Evolutionary conservation across 2,113 vertebrate species (phyloP), one percentile per base, ranked within the genome.

Genomic region (Syrmaticus mikado): DNA sequence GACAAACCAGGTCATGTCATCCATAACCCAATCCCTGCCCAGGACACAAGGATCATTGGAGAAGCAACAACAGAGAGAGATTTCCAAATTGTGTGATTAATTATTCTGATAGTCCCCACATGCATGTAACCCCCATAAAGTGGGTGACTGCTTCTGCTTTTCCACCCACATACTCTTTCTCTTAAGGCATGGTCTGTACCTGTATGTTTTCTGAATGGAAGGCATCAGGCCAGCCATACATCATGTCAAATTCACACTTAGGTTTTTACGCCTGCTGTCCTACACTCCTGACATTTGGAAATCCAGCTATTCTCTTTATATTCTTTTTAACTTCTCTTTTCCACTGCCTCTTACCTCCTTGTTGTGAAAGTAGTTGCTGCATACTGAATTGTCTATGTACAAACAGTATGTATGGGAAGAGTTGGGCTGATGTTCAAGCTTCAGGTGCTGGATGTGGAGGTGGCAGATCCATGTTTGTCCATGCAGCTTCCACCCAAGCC

Each of bases 131-230:
- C 27, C 40, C 24, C 50, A 43, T 55, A 32, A 68, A 52, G 25
- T n/a, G 27, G 40, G 16, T 16, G 80, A 38, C 4, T 13, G 10
- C 40, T 65, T 55, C 65, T n/a, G 15, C n/a, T 6, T 15, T 60
- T 28, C 30, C 18, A 32, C 17, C 20, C 10, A 6, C 22, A 4
- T 15, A 15, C 20, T 14, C 40, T 28, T 43, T 11, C 57, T 30
- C 5, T 32, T 10, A 38, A 30, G 13, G 6, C 18, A 46, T 1
- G 3, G 0, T 0, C 30, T 17, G 13, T 58, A 10, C 43, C 50
- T 74, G 11, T 10, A 3, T 10, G 15, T n/a, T 65, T 84, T 65
- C 74, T 41, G 8, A 10, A 12, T 25, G 18, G n/a, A 60, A 65
- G 45, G n/a, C 3, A 1, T 36, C 27, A 82, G 24, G 32, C 20